These are phyloP conservation scores for Drosophila nr. medialis DNA, from an alignment of 2,888 invertebrate species.

Conservation along the genomic window DNA sequence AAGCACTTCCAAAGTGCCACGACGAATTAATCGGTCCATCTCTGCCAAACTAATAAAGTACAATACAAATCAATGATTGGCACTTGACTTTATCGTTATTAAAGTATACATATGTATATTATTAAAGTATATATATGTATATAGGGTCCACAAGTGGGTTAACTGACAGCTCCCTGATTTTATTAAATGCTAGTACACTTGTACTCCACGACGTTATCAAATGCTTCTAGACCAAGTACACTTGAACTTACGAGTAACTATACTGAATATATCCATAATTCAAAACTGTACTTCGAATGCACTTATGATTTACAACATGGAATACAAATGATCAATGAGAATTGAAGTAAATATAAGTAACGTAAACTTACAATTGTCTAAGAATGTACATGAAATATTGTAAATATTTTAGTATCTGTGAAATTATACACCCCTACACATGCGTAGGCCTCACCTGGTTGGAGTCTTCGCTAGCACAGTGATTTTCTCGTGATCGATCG, in stretches of 20 bases:
- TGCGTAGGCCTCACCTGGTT: not conserved
- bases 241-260: not conserved
- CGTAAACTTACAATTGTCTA: not conserved
- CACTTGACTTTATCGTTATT: conserved; percentile 35
- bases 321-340: not conserved
- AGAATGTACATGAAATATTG: not conserved
- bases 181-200: not conserved
- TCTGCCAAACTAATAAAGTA: conserved; percentile 9
- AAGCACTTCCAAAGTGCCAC: not conserved
- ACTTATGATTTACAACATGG: too few species aligned
- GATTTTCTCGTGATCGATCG: not conserved
- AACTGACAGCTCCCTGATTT: not conserved
- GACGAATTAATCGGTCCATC: conserved; percentile 32
- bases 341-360: not conserved
- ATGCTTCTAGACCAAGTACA: not conserved
- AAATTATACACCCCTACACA: too few species aligned
- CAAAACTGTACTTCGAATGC: not conserved
- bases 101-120: not conserved
- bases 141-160: not conserved
- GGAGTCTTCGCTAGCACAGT: not conserved
- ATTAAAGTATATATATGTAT: too few species aligned
- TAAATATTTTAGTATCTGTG: not conserved
- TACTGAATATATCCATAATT: not conserved
- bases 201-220: not conserved
- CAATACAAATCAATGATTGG: conserved; percentile 28